Evolutionary conservation across 2,113 vertebrate genomes (phyloP), one percentile per base, ranked within the genome.

Genomic region (Nycticorax nycticorax): DNA sequence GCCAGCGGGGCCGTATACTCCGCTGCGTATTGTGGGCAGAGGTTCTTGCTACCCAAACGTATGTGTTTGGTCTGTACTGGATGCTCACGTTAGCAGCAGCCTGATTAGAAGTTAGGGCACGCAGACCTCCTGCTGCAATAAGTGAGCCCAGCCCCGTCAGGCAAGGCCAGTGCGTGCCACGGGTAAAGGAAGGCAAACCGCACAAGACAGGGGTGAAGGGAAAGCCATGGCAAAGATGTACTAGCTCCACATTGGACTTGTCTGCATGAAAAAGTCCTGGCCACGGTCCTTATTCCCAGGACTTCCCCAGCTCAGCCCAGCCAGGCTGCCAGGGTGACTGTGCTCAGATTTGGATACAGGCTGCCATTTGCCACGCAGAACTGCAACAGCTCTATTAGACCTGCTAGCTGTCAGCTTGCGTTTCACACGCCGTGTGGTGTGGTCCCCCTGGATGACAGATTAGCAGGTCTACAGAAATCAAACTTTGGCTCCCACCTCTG

Each of bases 1-100:
- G 22, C 32, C 64, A 60, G n/a, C 0, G 0, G 56, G 52, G 32
- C 37, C 63, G 19, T 69, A 27, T 14, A 9, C 5, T 3, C 15
- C 28, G 30, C 30, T 23, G 50, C 2, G 0, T 55, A 22, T 8
- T 24, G 41, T 37, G 52, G 17, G 47, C 37, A 81, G 60, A 66
- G 78, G 33, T 30, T 88, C 76, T 53, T 93, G 74, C 66, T 62
- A 13, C 47, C 21, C 43, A 62, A 37, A 60, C 1, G 0, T 7
- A 23, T 4, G 4, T 9, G 9, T 50, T 57, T 27, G n/a, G 26
- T 30, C 47, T 55, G n/a, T 32, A 28, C 32, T 63, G 41, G 55
- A 48, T 37, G 41, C 72, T 68, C 22, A 39, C 5, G 0, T 20
- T 24, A 85, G n/a, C 83, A 86, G 68, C n/a, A 79, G 75, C 32